Base-by-base conservation (phyloP, 2,113 vertebrate genomes). In the Cariama cristata region DNA sequence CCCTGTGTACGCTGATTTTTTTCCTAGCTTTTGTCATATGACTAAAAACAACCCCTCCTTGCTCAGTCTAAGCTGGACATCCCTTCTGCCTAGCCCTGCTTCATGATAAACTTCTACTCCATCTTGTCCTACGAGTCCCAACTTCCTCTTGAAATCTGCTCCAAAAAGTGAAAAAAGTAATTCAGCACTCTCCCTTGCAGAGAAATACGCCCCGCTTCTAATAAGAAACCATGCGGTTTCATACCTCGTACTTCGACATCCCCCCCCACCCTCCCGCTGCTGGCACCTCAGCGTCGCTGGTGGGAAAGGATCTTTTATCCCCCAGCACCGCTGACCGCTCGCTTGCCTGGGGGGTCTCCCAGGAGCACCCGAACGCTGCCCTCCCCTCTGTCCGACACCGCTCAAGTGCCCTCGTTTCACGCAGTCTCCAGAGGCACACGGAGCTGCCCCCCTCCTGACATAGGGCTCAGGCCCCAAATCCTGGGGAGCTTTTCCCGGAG, bases 321-420 rank as follows among this genome's bases (percentile, higher is more conserved):
- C 47, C 11, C 3, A 0, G 40, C 28, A 40, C 55, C 8, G 0
- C 6, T 8, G 38, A 9, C 69, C 14, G 3, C 62, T 8, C 8
- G 23, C 23, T 32, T 20, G 20, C 32, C 2, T 2, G 12, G 10
- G n/a, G n/a, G n/a, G n/a, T n/a, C 23, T 26, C 44, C 14, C 5
- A 2, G 4, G 15, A 38, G 71, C 71, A 50, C 44, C 63, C 8
- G 0, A 42, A 23, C 2, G 4, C 44, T 2, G 3, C 16, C 19
- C n/a, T 35, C 35, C 26, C 19, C n/a, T 13, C n/a, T 2, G 6
- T 10, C 33, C 1, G 2, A 6, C 1, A 2, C 59, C 1, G 1
- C 1, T 2, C 4, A 5, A 13, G 26, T 33, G 38, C 44, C 53
- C 56, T 75, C 4, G 2, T 6, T 59, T 8, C 1, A 0, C 0